Percentiles rank a stretch among this genome's conserved stretches.
Evolutionary conservation across 2,797 vertebrate genomes (phyloP).

Genomic region (Acanthiza pusilla): DNA sequence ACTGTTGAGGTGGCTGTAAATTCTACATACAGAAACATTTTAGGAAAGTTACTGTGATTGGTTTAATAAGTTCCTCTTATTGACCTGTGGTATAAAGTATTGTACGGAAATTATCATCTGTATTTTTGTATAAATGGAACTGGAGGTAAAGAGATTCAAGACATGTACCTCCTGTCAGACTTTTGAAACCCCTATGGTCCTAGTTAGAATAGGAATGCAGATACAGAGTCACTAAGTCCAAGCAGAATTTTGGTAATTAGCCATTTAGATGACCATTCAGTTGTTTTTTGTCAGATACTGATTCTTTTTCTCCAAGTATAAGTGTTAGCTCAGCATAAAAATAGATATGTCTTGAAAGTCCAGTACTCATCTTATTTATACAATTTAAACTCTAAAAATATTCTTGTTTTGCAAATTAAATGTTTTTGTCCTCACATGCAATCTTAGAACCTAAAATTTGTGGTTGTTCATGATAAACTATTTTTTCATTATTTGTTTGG

Average conservation of each 20-base stretch:
- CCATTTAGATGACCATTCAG: neutral
- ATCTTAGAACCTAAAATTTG: neutral
- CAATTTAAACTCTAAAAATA: neutral
- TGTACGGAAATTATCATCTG: neutral
- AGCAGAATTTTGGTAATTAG: neutral
- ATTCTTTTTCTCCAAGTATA: neutral
- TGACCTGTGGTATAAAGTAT: neutral
- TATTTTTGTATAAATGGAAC: neutral
- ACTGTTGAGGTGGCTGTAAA: neutral
- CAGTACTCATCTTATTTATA: neutral
- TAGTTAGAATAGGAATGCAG: neutral
- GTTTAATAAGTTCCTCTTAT: neutral
- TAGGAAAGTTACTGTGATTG: neutral
- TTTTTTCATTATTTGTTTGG: neutral
- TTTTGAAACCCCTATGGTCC: neutral
- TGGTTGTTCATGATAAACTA: neutral
- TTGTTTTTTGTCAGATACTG: neutral
- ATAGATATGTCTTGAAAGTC: neutral
- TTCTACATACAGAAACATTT: neutral
- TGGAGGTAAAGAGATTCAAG: neutral
- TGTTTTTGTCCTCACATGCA: neutral
- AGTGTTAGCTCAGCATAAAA: neutral
- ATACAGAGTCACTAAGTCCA: neutral
- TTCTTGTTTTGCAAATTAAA: neutral
- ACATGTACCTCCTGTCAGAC: neutral